Conservation (phyloP, 2,888 invertebrate species). For the Amaurobius ferox region DNA sequence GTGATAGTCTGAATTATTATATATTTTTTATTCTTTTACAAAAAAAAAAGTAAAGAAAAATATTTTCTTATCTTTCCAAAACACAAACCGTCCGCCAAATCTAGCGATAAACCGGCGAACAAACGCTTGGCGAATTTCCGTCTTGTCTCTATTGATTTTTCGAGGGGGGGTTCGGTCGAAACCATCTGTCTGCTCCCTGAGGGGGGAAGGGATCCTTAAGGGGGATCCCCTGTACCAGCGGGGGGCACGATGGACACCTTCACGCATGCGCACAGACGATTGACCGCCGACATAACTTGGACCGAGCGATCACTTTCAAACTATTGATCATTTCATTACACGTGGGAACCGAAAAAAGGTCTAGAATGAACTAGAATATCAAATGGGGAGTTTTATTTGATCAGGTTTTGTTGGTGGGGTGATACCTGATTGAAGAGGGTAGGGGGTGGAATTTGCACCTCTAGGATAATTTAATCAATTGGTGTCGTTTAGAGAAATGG, state of each 20-base stretch:
- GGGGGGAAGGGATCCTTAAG: constrained; percentile 57
- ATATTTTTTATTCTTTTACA: no score
- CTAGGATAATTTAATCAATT: background rate
- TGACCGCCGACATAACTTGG: constrained; percentile 14
- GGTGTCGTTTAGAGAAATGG: background rate
- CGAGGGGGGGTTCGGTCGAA: constrained; percentile 65
- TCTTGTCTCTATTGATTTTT: constrained; percentile 63
- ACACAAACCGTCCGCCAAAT: constrained; percentile 21
- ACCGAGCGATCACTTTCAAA: constrained; percentile 36
- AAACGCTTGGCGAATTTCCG: constrained; percentile 21
- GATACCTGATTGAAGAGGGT: background rate
- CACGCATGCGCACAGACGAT: constrained; percentile 46
- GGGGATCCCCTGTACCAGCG: constrained; percentile 38
- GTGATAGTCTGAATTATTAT: no score
- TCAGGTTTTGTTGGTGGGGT: constrained; percentile 31
- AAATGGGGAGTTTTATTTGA: constrained; percentile 37
- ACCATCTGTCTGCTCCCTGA: constrained; percentile 65
- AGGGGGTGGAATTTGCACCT: background rate
- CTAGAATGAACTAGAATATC: constrained; percentile 23
- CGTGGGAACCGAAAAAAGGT: constrained; percentile 37
- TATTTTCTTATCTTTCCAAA: no score
- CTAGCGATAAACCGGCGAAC: constrained; percentile 28
- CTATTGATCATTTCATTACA: constrained; percentile 70
- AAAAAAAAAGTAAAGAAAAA: no score
- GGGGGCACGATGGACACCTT: constrained; percentile 36